Evolutionary conservation across 2,797 vertebrate genomes (phyloP), one percentile per base, ranked within the genome.

Genomic region (Rhynchotus rufescens): DNA sequence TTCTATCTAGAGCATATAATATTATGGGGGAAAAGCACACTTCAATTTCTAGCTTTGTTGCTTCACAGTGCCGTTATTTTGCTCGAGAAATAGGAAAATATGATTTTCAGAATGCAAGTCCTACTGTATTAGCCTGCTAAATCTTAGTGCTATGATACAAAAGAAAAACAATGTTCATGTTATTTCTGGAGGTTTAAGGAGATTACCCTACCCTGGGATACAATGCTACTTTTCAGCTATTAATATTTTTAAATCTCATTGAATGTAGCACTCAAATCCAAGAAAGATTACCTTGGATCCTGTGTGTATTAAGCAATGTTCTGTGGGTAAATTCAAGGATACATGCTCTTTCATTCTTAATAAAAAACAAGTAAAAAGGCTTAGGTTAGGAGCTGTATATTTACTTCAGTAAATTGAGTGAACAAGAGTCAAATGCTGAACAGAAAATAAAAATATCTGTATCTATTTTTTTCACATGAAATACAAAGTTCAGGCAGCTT

Each of bases 91-190:
- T 74, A 89, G 71, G 67, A 92, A 93, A 95, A 92, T 59, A 57
- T 4, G 21, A 89, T 94, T 94, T 96, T 92, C 28, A 1, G 52
- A 90, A 89, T 88, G 82, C 87, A 74, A 86, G 71, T 92, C 45
- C 36, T 68, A 42, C 77, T 93, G 32, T 93, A 87, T 89, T 93
- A 83, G 64, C 30, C 80, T 90, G 77, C 77, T 94, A 94, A 94
- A 94, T 94, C 88, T 92, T 64, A 79, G 74, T 88, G 86, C 93
- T 96, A 69, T 61, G 88, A 92, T 90, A 95, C 86, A 96, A 93
- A 96, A 94, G 88, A 89, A 94, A 95, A 96, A 94, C 88, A 96
- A 89, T 59, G 21, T 90, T 81, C 90, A 89, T 96, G 92, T 96
- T 94, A 93, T 96, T 96, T 94, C 80, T 94, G 86, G 90, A 92